Conservation (phyloP, 2,113 vertebrate genomes). For the Marcusenius ussheri region DNA sequence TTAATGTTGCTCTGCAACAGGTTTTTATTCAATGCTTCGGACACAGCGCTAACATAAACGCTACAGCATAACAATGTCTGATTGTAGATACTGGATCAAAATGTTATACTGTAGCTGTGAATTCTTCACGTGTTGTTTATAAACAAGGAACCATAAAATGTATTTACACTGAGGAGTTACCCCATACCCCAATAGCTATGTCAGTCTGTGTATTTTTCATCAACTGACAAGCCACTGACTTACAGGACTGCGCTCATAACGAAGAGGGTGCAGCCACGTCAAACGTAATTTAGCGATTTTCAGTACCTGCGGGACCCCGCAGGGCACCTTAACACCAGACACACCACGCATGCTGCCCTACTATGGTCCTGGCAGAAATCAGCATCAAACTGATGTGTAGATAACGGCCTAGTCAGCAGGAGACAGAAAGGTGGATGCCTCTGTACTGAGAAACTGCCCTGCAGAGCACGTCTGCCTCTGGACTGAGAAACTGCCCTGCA, state of each 20-base stretch:
- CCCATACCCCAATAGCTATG: background rate
- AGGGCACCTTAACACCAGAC: too few relatives aligned
- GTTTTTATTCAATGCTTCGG: background rate
- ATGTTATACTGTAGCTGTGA: background rate
- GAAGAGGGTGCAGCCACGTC: background rate
- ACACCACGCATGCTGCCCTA: too few relatives aligned
- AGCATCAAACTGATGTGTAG: background rate
- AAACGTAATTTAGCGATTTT: background rate
- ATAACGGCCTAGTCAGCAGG: background rate
- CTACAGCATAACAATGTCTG: background rate
- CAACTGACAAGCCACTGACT: background rate
- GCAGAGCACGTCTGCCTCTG: background rate
- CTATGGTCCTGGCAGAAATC: too few relatives aligned
- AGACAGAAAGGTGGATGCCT: background rate
- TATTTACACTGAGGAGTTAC: background rate
- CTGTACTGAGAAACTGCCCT: too few relatives aligned
- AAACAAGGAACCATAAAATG: background rate
- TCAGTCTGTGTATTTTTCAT: background rate
- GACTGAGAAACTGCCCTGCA: background rate
- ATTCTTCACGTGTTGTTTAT: background rate
- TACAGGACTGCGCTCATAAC: background rate
- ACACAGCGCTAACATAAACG: background rate
- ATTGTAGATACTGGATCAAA: background rate
- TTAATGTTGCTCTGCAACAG: background rate
- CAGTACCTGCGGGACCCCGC: too few relatives aligned